Evolutionary conservation across 2,113 vertebrate genomes (phyloP), one percentile per base, ranked within the genome.

Genomic region (Nyctereutes procyonoides): DNA sequence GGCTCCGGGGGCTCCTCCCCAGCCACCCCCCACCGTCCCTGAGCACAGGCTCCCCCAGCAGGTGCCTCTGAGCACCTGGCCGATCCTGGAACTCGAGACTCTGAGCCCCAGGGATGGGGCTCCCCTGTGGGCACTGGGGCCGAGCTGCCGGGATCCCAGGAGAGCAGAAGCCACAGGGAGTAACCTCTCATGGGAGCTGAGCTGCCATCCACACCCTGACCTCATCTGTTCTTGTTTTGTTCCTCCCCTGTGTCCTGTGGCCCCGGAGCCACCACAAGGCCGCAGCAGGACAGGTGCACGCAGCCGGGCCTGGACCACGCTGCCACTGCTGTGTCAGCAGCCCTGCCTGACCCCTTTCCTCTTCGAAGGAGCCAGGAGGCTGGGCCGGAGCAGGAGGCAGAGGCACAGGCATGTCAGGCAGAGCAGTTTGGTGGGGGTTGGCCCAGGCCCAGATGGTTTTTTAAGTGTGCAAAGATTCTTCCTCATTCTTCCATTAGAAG

Each of bases 271-370:
- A 24, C 38, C 3, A 9, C 48, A 3, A 15, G 60, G 63, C 30
- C 6, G 20, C 8, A 32, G 26, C 19, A 26, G 48, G 48, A 58
- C 24, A 20, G 7, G 30, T 20, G 13, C 1, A 0, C 1, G 0
- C 28, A 15, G 43, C 26, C 14, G 20, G 53, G 24, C 35, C 80
- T 22, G 4, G 55, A 14, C 43, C 69, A 8, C 48, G 0, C 51
- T 28, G 58, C 19, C 7, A 20, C 5, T 1, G 35, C 67, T 20
- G 0, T 13, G 77, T 24, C 24, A 56, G 56, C 38, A 74, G 35
- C 65, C 38, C 43, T 26, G 35, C 6, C 35, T 35, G 3, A 35
- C 48, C 26, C 28, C 76, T 63, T 51, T 74, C 26, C n/a, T 60
- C 62, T 60, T 55, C 53, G 30, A 62, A 65, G 55, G 3, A 74